Percentiles rank a stretch among this genome's conserved stretches.
phyloP scores from a whole-genome alignment of 2,113 vertebrate species.

The Seriola quinqueradiata region DNA sequence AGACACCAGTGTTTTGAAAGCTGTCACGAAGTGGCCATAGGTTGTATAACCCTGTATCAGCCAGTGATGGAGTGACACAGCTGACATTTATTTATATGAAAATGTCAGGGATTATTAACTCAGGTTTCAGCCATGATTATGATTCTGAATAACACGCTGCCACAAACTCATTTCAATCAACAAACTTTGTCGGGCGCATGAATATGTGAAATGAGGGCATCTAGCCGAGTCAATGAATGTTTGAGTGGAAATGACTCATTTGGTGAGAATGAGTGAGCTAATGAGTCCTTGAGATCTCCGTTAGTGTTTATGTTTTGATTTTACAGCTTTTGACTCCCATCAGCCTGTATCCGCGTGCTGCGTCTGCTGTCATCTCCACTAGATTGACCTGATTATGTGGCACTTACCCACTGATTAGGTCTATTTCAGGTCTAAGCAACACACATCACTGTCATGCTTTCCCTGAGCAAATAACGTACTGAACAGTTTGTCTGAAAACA shows the following conservation, averaged over 20 bases:
- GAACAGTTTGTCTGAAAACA: conserved; percentile 49
- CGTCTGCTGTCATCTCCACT: conserved; percentile 21
- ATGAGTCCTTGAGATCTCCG: conserved; percentile 47
- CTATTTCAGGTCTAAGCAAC: conserved; percentile 38
- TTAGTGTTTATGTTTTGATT: conserved; percentile 34
- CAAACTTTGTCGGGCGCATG: conserved; percentile 7
- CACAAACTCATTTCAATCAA: conserved; percentile 29
- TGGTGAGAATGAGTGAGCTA: conserved; percentile 23
- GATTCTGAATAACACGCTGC: conserved; percentile 5
- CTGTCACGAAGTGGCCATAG: not conserved
- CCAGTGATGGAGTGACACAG: conserved; percentile 28
- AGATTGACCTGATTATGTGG: conserved; percentile 30
- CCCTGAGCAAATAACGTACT: not conserved
- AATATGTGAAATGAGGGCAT: conserved; percentile 20
- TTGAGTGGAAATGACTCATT: conserved; percentile 48
- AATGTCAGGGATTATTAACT: conserved; percentile 45
- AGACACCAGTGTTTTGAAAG: too few species aligned
- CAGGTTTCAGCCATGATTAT: conserved; percentile 15
- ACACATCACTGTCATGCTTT: not conserved
- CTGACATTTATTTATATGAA: conserved; percentile 41
- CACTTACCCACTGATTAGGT: conserved; percentile 44
- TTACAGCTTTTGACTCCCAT: conserved; percentile 30
- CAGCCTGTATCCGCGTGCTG: not conserved
- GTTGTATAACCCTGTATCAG: conserved; percentile 2
- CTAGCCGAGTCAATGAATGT: conserved; percentile 13